These are phyloP conservation scores for Mungos mungo DNA, from an alignment of 2,113 vertebrate species.

Conservation along the genomic window DNA sequence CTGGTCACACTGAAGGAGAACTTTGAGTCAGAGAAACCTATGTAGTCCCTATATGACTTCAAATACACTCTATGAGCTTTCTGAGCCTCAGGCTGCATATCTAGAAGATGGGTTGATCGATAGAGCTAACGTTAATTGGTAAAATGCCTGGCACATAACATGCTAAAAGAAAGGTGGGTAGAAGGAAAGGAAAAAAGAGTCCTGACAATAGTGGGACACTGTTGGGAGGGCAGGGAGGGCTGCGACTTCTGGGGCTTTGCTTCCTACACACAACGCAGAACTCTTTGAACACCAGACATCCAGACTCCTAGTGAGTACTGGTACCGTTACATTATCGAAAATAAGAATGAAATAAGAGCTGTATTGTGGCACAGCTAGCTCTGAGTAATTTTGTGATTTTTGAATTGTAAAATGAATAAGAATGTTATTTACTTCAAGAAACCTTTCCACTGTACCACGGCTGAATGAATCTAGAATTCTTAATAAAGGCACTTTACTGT, in stretches of 20 bases:
- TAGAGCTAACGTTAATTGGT: background rate
- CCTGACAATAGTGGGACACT: background rate
- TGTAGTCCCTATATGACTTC: background rate
- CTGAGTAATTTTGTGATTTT: constrained; percentile 37
- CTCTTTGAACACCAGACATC: background rate
- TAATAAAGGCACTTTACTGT: constrained; percentile 21
- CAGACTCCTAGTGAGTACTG: background rate
- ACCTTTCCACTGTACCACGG: background rate
- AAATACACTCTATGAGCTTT: background rate
- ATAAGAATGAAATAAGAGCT: background rate
- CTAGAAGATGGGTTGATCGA: background rate
- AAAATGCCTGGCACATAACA: background rate
- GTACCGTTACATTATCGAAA: background rate
- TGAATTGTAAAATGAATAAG: constrained; percentile 56
- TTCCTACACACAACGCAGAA: background rate
- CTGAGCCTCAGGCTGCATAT: background rate
- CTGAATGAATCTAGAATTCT: constrained; percentile 40
- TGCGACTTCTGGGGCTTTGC: background rate
- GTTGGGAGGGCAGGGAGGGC: background rate
- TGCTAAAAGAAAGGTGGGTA: background rate
- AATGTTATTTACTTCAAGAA: constrained; percentile 53
- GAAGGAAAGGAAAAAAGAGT: background rate
- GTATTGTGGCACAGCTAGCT: background rate
- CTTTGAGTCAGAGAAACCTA: background rate
- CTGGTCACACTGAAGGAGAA: background rate